Percentiles rank a stretch among this genome's conserved stretches.
Conservation (phyloP, 2,888 invertebrate species). For the Thecocarcelia acutangulata region DNA sequence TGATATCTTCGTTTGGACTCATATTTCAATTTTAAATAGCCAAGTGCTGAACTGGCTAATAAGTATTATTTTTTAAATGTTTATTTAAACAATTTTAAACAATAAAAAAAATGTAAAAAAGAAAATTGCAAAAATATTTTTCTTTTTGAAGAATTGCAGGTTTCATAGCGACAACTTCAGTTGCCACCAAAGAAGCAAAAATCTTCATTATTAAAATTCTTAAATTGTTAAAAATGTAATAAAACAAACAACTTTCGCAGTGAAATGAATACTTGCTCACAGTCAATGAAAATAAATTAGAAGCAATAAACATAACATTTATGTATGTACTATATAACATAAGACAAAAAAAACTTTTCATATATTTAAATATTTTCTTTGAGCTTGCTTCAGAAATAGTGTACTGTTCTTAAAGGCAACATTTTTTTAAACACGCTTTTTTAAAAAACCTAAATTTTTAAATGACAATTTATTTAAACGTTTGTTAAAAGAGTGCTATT, state of each 20-base stretch:
- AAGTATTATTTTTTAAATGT: conserved; percentile 10
- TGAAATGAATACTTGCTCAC: conserved; percentile 15
- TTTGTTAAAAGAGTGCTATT: too few relatives aligned
- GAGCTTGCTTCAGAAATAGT: too few relatives aligned
- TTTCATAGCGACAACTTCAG: conserved; percentile 20
- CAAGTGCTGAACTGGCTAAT: conserved; percentile 10
- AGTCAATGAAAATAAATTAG: conserved; percentile 10
- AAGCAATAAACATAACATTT: not conserved
- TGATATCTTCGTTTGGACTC: conserved; percentile 55
- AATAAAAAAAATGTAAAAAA: conserved; percentile 6
- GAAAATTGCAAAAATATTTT: conserved; percentile 3
- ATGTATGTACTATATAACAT: not conserved
- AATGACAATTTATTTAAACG: too few relatives aligned
- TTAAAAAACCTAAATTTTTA: too few relatives aligned
- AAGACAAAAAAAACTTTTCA: not conserved
- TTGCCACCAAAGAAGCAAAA: conserved; percentile 41
- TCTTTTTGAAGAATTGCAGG: conserved; percentile 25
- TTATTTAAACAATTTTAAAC: not conserved
- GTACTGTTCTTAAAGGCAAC: too few relatives aligned
- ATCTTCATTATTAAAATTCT: conserved; percentile 59
- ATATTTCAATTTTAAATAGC: conserved; percentile 60
- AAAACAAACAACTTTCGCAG: conserved; percentile 55
- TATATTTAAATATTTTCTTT: too few relatives aligned
- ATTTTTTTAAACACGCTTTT: too few relatives aligned
- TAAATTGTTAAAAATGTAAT: conserved; percentile 44